Percentiles rank a stretch among this genome's conserved stretches.
phyloP scores from a whole-genome alignment of 2,888 invertebrate species.

The Melanotus villosus region DNA sequence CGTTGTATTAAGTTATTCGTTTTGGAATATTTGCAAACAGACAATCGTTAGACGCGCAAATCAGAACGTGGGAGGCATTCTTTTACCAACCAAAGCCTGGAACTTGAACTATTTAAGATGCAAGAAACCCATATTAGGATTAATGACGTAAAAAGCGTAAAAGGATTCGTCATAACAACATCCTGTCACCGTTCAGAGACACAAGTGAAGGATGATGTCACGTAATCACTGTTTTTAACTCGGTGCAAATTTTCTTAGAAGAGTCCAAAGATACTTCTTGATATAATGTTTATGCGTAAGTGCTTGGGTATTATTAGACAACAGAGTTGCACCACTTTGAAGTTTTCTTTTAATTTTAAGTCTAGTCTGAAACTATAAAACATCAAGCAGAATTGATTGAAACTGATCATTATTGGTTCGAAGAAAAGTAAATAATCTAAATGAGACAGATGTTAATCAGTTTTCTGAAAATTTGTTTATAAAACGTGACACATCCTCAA shows the following conservation, averaged over 20 bases:
- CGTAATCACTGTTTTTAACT: constrained; percentile 25
- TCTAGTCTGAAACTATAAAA: too few relatives aligned
- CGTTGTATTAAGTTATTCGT: neutral
- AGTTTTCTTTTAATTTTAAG: neutral
- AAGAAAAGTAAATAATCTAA: neutral
- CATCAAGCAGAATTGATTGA: too few relatives aligned
- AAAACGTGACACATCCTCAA: constrained; percentile 2
- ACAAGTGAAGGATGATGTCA: constrained; percentile 10
- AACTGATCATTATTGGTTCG: too few relatives aligned
- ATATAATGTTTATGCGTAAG: constrained; percentile 9
- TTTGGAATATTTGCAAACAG: constrained; percentile 1
- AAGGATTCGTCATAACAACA: constrained; percentile 29
- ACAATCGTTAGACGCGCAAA: constrained; percentile 4
- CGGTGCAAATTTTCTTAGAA: constrained; percentile 2
- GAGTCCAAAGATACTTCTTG: neutral
- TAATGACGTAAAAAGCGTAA: constrained; percentile 30
- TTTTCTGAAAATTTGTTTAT: neutral
- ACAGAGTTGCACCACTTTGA: neutral
- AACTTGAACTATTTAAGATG: constrained; percentile 26
- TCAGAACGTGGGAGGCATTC: neutral
- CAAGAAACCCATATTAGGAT: constrained; percentile 30
- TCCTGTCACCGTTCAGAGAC: constrained; percentile 21
- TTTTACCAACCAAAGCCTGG: neutral
- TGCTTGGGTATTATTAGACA: constrained; percentile 1
- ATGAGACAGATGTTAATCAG: constrained; percentile 3